Evolutionary conservation across 2,113 vertebrate genomes (phyloP).

Genomic region (Rhizomys pruinosus): DNA sequence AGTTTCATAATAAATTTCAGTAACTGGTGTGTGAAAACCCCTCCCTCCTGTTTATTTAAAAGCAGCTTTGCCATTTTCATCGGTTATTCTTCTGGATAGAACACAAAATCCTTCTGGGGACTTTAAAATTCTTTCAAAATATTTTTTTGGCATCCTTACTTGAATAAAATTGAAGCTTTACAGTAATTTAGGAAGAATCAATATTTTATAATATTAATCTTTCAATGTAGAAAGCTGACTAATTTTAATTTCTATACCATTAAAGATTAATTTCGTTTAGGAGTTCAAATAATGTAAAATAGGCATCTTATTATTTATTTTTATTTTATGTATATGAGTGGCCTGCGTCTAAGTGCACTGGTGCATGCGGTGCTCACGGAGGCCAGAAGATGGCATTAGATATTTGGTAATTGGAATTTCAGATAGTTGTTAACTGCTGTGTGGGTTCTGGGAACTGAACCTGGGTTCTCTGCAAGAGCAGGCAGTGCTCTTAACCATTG

Average conservation of each 20-base stretch:
- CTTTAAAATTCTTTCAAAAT: constrained; percentile 33
- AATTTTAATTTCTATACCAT: constrained; percentile 25
- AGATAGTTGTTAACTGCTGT: no score
- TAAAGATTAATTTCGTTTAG: constrained; percentile 9
- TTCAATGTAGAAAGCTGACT: neutral
- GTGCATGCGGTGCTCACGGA: no score
- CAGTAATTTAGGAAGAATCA: constrained; percentile 18
- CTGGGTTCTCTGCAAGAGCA: no score
- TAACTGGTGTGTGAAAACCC: neutral
- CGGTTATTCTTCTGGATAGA: constrained; percentile 32
- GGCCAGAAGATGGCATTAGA: no score
- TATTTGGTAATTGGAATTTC: no score
- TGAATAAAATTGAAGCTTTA: constrained; percentile 28
- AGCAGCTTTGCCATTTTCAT: constrained; percentile 19
- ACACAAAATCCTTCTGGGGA: neutral
- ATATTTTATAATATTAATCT: neutral
- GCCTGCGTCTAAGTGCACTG: no score
- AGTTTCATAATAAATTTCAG: constrained; percentile 33
- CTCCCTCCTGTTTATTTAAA: neutral
- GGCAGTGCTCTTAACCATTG: no score
- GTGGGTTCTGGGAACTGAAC: no score
- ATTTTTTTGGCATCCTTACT: constrained; percentile 8
- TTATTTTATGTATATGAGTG: no score
- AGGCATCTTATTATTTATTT: neutral
- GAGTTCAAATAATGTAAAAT: constrained; percentile 34